Percentiles rank a stretch among this genome's conserved stretches.
phyloP scores from a whole-genome alignment of 2,888 invertebrate genomes.

The Mythimna impura region DNA sequence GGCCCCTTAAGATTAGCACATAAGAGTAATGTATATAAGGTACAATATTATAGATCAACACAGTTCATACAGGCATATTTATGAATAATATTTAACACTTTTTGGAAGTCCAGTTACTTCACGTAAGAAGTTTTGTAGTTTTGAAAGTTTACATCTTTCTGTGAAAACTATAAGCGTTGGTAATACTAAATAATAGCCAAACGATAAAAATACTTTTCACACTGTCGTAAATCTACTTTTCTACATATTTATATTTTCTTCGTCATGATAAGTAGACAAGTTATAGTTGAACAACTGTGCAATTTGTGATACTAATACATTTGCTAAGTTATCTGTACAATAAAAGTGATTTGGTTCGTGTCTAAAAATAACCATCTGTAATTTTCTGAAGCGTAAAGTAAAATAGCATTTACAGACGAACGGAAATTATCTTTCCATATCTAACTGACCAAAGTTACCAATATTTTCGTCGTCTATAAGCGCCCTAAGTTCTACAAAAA shows the following conservation, averaged over 20 bases:
- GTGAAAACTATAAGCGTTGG: neutral
- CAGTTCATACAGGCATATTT: constrained; percentile 9
- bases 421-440: neutral
- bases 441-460: neutral
- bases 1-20: too few species aligned
- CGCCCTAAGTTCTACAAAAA: constrained; percentile 18
- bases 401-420: neutral
- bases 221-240: neutral
- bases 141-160: neutral
- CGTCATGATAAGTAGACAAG: neutral
- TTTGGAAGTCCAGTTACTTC: constrained; percentile 15
- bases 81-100: neutral
- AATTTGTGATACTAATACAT: constrained; percentile 22
- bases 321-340: constrained; percentile 40
- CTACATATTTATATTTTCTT: neutral
- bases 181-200: neutral
- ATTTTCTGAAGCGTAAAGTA: neutral
- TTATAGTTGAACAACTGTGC: constrained; percentile 6
- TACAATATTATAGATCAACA: constrained; percentile 11
- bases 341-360: constrained; percentile 35
- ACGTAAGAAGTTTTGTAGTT: neutral
- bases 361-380: constrained; percentile 46
- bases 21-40: constrained; percentile 5
- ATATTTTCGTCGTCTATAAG: constrained; percentile 4
- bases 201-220: constrained; percentile 1